A percentile compares a stretch with the other conserved stretches of the same genome.
These are phyloP conservation scores for Amblyraja radiata DNA, from an alignment of 2,797 vertebrate genomes.

Conservation along the genomic window DNA sequence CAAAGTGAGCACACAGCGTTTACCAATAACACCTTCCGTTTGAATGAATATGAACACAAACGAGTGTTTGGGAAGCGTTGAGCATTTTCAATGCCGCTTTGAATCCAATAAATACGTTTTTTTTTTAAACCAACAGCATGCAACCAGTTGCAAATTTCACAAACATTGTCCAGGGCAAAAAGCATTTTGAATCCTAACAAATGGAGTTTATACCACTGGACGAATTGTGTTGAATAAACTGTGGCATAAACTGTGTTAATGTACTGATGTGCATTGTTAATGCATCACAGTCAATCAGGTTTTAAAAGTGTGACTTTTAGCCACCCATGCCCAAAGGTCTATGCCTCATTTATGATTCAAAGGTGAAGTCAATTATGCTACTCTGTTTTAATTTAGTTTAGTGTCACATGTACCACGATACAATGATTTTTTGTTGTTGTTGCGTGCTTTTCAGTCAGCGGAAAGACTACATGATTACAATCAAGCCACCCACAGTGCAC, in stretches of 20 bases:
- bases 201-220: background rate
- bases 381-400: too few species aligned
- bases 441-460: too few species aligned
- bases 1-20: background rate
- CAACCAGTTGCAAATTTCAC: background rate
- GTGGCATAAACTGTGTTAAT: background rate
- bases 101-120: background rate
- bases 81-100: background rate
- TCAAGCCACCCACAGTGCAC: too few species aligned
- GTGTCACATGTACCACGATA: too few species aligned
- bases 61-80: background rate
- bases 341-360: background rate
- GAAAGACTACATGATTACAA: too few species aligned
- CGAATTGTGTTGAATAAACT: background rate
- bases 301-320: background rate
- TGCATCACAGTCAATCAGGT: background rate
- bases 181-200: background rate
- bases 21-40: background rate
- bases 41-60: background rate
- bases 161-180: background rate
- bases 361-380: background rate
- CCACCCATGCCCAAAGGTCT: background rate
- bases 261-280: background rate
- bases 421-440: too few species aligned
- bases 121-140: background rate